Conservation (phyloP, 2,888 invertebrate species). For the Druceiella hillmani region DNA sequence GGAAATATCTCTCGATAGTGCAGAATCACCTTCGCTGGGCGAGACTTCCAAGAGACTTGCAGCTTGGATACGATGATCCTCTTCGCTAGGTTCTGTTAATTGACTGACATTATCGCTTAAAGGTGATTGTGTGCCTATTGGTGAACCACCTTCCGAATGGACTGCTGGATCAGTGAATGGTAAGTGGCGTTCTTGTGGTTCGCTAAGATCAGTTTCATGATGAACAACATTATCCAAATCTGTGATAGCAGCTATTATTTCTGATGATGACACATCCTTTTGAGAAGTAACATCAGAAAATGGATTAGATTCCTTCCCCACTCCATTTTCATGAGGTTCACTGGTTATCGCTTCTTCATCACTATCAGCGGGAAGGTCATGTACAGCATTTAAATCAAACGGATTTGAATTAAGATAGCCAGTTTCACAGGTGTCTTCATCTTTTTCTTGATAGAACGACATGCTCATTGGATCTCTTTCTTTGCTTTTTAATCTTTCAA, state of each 20-base stretch:
- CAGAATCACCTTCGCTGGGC: slow-evolving; percentile 15
- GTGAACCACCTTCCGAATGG: slow-evolving; percentile 28
- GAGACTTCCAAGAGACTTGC: slow-evolving; percentile 2
- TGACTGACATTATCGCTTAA: slow-evolving; percentile 16
- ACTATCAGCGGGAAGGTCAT: slow-evolving; percentile 45
- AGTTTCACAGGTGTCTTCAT: slow-evolving; percentile 48
- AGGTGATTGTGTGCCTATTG: slow-evolving; percentile 11
- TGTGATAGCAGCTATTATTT: slow-evolving; percentile 26
- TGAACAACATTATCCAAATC: slow-evolving; percentile 30
- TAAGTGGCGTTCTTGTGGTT: slow-evolving; percentile 26
- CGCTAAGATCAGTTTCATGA: slow-evolving; percentile 21
- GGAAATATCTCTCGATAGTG: slow-evolving; percentile 12
- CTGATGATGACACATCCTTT: slow-evolving; percentile 15
- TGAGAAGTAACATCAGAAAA: no score
- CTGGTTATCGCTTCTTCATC: no score
- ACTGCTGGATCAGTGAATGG: slow-evolving; percentile 41
- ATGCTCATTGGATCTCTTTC: slow-evolving; percentile 60
- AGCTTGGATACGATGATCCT: slow-evolving; percentile 3
- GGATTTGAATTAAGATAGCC: slow-evolving; percentile 35
- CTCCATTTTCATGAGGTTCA: no score
- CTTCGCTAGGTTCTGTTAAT: slow-evolving; percentile 17
- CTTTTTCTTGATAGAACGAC: slow-evolving; percentile 60
- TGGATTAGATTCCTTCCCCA: no score
- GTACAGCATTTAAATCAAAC: slow-evolving; percentile 57
- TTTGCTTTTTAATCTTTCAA: slow-evolving; percentile 50